These are phyloP conservation scores for Vanessa atalanta DNA, from an alignment of 1,140 invertebrate genomes.

Conservation along the genomic window DNA sequence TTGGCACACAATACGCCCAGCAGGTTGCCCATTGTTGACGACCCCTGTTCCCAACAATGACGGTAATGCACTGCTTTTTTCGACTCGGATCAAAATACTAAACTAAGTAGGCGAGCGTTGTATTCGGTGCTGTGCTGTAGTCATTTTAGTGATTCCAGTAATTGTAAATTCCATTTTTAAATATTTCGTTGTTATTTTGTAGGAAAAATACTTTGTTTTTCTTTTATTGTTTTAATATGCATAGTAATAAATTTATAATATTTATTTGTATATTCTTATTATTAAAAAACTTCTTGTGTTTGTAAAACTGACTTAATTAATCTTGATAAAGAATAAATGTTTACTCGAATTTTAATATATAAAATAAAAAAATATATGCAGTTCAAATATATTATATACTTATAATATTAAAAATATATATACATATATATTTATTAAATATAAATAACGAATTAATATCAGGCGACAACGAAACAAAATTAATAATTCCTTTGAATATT, in stretches of 20 bases:
- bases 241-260: too few relatives aligned
- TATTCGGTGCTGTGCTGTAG: constrained; percentile 19
- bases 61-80: constrained; percentile 75
- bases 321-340: too few relatives aligned
- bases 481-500: constrained; percentile 27
- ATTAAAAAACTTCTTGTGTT: too few relatives aligned
- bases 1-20: constrained; percentile 67
- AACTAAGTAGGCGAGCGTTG: constrained; percentile 49
- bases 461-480: neutral
- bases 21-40: constrained; percentile 69
- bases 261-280: too few relatives aligned
- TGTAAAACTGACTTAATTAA: too few relatives aligned
- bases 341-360: too few relatives aligned
- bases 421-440: too few relatives aligned
- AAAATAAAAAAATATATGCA: too few relatives aligned
- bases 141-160: constrained; percentile 11
- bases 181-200: neutral
- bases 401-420: too few relatives aligned
- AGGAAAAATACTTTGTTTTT: neutral
- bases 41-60: constrained; percentile 63
- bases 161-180: neutral
- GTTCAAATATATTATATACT: too few relatives aligned
- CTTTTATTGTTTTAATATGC: too few relatives aligned
- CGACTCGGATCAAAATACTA: constrained; percentile 55
- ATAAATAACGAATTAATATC: too few relatives aligned